These are phyloP conservation scores for Peromyscus aztecus DNA, from an alignment of 2,797 vertebrate genomes.

Conservation along the genomic window DNA sequence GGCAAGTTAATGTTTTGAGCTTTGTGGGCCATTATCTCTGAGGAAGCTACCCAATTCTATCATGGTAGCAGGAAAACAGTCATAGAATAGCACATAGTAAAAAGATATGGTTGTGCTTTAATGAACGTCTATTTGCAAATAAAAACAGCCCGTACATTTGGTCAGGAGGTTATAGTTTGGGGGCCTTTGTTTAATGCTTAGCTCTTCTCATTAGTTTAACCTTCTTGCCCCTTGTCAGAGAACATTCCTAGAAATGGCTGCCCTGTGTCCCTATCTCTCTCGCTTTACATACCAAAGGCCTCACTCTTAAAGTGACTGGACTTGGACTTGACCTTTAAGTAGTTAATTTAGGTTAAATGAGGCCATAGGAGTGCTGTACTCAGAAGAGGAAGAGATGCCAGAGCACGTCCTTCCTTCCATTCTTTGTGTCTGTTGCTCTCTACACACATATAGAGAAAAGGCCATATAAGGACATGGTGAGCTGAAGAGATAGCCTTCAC, in stretches of 20 bases:
- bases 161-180: not conserved
- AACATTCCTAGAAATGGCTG: not conserved
- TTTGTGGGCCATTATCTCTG: not conserved
- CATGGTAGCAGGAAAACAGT: not conserved
- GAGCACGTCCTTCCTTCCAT: not conserved
- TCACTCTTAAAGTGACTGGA: not conserved
- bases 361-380: not conserved
- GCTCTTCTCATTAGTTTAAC: not conserved
- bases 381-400: not conserved
- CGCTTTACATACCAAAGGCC: not conserved
- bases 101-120: not conserved
- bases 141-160: not conserved
- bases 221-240: not conserved
- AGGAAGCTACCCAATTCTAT: not conserved
- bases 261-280: not conserved
- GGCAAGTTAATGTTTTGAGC: not conserved
- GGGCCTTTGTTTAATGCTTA: not conserved
- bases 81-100: not conserved
- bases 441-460: not conserved
- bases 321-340: not conserved
- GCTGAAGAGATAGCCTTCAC: not conserved
- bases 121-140: not conserved
- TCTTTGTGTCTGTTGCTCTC: not conserved
- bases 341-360: slow-evolving; percentile 29
- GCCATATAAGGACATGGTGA: not conserved